Base-by-base conservation (phyloP, 2,888 invertebrate species). In the Beris chalybata region DNA sequence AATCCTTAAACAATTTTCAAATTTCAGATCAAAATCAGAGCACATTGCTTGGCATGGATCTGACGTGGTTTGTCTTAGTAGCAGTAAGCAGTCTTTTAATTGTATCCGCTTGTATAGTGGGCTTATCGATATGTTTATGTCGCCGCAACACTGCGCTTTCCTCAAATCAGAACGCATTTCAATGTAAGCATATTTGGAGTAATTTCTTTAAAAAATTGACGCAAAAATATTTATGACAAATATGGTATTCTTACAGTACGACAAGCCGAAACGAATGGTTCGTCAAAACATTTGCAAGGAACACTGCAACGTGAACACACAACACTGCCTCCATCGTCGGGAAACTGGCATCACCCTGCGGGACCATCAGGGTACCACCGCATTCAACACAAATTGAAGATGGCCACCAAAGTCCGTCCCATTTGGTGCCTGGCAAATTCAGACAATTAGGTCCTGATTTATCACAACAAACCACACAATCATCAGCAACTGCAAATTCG, bases 311-410 rank as follows among this genome's bases (percentile, higher is more conserved):
- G 82, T 77, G 83, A 83, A 71, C 81, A 81, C 75, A 79, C 82
- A 79, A 83, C 83, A 79, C 83, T 85, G 82, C 85, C 84, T 80
- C 85, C 84, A 80, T 83, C 82, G 83, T 90, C 91, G 93, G 93
- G 92, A 93, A 93, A 93, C 93, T 92, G 90, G 92, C 88, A 87
- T 90, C 92, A 88, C 93, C 93, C 93, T 93, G 93, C 90, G 92
- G 92, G 91, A 80, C 81, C 79, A 79, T 81, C 76, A 78, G 71
- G 80, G 80, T 81, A 81, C 81, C 80, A 77, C 79, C 79, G 79
- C 81, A 81, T 77, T 77, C 80, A 76, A 80, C 80, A 75, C 79
- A 81, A 78, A 74, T 81, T 79, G 82, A 85, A 83, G 82, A 85
- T 84, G 85, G 85, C 85, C 85, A 86, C 85, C 85, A 86, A 86